These are phyloP conservation scores for Cetonia aurata DNA, from an alignment of 2,888 invertebrate species.

Conservation along the genomic window DNA sequence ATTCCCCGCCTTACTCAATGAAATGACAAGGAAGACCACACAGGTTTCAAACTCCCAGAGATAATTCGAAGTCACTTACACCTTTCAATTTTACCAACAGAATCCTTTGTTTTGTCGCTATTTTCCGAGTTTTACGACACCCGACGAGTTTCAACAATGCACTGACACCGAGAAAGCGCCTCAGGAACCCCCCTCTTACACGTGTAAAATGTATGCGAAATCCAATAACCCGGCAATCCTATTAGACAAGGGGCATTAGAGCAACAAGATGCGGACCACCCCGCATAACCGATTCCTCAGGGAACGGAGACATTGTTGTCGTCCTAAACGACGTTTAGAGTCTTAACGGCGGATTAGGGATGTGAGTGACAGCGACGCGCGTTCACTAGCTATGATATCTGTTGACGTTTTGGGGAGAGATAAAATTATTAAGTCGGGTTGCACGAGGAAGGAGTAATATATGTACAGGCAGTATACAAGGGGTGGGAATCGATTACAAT, in stretches of 20 bases:
- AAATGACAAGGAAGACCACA: too few species aligned
- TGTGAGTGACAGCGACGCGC: conserved; percentile 43
- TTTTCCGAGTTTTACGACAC: too few species aligned
- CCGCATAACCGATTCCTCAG: conserved; percentile 29
- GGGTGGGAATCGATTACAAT: conserved; percentile 5
- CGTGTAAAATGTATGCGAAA: conserved; percentile 41
- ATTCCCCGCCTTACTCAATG: too few species aligned
- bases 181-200: background rate
- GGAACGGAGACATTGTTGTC: conserved; percentile 30
- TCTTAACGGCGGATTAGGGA: conserved; percentile 50
- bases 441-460: background rate
- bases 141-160: too few species aligned
- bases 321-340: conserved; percentile 60
- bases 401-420: conserved; percentile 42
- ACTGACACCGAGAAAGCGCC: too few species aligned
- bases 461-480: too few species aligned
- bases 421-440: conserved; percentile 37
- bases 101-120: too few species aligned
- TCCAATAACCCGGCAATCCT: conserved; percentile 39
- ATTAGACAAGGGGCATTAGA: conserved; percentile 36
- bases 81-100: too few species aligned
- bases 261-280: conserved; percentile 49
- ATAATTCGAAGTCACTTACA: too few species aligned
- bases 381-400: conserved; percentile 41
- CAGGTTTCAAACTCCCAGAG: too few species aligned